Percentiles rank a stretch among this genome's conserved stretches.
These are phyloP conservation scores for Manis pentadactyla DNA, from an alignment of 2,797 vertebrate species.

Conservation along the genomic window DNA sequence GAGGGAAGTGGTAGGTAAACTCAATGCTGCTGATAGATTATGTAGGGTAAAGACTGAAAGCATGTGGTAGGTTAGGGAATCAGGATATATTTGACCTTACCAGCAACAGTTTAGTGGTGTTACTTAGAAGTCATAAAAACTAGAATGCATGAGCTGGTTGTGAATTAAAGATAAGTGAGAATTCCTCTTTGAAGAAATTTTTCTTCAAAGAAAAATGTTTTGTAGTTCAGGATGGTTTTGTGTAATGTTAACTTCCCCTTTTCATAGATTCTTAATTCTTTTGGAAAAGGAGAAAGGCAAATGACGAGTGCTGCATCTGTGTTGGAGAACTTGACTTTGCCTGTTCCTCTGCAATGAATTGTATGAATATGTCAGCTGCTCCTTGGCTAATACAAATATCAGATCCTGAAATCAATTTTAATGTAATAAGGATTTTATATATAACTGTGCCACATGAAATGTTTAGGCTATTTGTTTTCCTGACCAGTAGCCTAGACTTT, in stretches of 20 bases:
- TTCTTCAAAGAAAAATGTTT: conserved; percentile 25
- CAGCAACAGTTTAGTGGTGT: background rate
- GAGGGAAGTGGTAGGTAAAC: background rate
- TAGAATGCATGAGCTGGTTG: conserved; percentile 4
- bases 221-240: conserved; percentile 31
- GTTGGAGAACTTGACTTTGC: background rate
- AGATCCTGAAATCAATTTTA: conserved; percentile 29
- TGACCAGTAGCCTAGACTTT: background rate
- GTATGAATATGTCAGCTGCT: conserved; percentile 16
- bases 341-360: background rate
- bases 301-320: background rate
- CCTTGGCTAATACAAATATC: conserved; percentile 19
- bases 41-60: background rate
- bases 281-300: conserved; percentile 26
- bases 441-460: conserved; percentile 1
- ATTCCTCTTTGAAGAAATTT: conserved; percentile 16
- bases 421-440: conserved; percentile 33
- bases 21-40: conserved; percentile 7
- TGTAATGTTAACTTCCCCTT: background rate
- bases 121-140: background rate
- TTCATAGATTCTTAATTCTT: conserved; percentile 37
- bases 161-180: conserved; percentile 51
- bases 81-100: background rate
- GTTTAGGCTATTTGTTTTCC: conserved; percentile 48
- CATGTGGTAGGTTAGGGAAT: background rate